A percentile compares a stretch with the other conserved stretches of the same genome.
Conservation (phyloP, 2,888 invertebrate genomes). For the Chloroclysta siterata region DNA sequence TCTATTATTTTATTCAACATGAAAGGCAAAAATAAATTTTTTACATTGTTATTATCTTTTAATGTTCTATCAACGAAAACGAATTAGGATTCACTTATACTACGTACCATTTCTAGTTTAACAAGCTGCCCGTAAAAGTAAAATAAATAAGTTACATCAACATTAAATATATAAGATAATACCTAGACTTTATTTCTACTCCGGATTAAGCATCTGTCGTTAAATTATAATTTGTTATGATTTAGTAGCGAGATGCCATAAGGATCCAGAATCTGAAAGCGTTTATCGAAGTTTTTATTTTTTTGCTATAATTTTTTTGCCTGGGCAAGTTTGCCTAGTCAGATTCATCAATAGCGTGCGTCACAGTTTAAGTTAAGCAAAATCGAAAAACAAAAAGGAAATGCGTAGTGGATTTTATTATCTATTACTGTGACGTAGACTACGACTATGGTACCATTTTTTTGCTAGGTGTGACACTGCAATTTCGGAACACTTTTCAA, state of each 20-base stretch:
- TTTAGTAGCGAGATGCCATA: no score
- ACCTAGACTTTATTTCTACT: no score
- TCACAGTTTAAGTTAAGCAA: conserved; percentile 6
- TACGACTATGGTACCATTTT: conserved; percentile 3
- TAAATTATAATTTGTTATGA: not conserved
- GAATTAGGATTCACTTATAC: no score
- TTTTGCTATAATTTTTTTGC: not conserved
- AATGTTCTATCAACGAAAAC: no score
- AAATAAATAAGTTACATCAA: no score
- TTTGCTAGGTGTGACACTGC: conserved; percentile 2
- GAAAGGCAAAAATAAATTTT: no score
- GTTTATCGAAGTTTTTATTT: conserved; percentile 5
- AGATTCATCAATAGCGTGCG: conserved; percentile 20
- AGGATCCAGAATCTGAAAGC: not conserved
- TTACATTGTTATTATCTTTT: no score
- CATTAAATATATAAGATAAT: no score
- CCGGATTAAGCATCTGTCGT: no score
- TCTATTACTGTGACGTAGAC: conserved; percentile 5
- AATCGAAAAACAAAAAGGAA: conserved; percentile 23
- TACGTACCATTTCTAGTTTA: no score
- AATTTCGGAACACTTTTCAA: not conserved
- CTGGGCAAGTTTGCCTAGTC: conserved; percentile 16
- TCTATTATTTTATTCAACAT: no score
- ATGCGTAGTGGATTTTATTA: conserved; percentile 18
- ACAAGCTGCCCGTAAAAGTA: no score